Evolutionary conservation across 1,140 invertebrate genomes (phyloP).

Genomic region (Lepidotrigona ventralis): DNA sequence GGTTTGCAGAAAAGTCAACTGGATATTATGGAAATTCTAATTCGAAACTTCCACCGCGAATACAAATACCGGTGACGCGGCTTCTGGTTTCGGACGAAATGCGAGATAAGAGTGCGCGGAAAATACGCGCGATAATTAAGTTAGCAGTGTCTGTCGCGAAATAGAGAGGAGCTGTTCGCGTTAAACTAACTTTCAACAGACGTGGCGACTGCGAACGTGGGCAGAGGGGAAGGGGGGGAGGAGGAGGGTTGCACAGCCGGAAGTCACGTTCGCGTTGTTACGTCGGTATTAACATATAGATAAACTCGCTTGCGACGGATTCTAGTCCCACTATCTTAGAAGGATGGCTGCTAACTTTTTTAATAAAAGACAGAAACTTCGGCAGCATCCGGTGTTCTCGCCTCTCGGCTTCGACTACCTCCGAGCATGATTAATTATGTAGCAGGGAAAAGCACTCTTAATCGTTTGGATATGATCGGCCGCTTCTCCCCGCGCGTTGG

Average conservation of each 20-base stretch:
- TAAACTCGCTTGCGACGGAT: conserved; percentile 49
- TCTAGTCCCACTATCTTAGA: conserved; percentile 44
- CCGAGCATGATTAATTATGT: conserved; percentile 59
- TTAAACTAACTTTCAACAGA: conserved; percentile 68
- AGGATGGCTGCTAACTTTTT: conserved; percentile 50
- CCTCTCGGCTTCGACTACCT: conserved; percentile 17
- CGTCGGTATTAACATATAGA: conserved; percentile 64
- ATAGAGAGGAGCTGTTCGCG: conserved; percentile 36
- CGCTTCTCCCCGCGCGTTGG: not conserved
- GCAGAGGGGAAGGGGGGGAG: not conserved
- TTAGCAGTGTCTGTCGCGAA: conserved; percentile 64
- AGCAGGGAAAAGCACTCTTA: conserved; percentile 24
- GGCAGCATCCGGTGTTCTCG: conserved; percentile 8
- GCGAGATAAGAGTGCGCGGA: conserved; percentile 31
- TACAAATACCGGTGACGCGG: not conserved
- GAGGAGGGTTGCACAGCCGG: conserved; percentile 33
- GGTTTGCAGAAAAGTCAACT: not conserved
- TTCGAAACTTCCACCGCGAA: not conserved
- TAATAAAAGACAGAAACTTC: conserved; percentile 56
- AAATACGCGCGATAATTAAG: conserved; percentile 68
- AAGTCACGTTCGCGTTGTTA: conserved; percentile 61
- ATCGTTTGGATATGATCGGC: conserved; percentile 26
- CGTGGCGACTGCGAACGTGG: conserved; percentile 5
- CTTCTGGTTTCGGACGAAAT: conserved; percentile 2
- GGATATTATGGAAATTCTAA: conserved; percentile 2